Conservation (phyloP, 2,888 invertebrate species). For the Clusia tigrina region DNA sequence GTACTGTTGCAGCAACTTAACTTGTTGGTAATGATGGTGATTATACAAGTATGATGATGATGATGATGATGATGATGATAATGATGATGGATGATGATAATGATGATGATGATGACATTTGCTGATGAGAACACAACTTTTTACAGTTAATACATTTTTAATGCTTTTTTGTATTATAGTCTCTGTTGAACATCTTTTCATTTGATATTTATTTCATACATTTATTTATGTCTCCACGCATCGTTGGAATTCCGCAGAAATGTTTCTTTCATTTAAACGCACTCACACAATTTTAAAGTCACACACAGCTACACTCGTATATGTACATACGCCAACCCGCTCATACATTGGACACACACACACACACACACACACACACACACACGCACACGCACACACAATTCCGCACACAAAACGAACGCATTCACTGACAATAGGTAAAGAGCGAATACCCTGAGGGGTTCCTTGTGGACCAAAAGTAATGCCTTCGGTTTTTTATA, state of each 20-base stretch:
- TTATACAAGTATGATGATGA: too few relatives aligned
- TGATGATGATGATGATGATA: too few relatives aligned
- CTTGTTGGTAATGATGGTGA: constrained; percentile 19
- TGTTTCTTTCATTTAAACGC: too few relatives aligned
- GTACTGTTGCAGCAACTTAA: constrained; percentile 18
- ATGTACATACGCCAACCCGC: not conserved
- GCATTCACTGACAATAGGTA: too few relatives aligned
- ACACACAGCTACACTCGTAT: not conserved
- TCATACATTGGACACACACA: not conserved
- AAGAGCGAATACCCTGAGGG: too few relatives aligned
- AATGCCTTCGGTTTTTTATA: not conserved
- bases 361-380: not conserved
- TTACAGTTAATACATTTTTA: too few relatives aligned
- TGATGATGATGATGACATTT: constrained; percentile 2
- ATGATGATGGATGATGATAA: too few relatives aligned
- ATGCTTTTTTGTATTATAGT: not conserved
- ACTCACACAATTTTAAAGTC: too few relatives aligned
- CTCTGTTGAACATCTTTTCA: not conserved
- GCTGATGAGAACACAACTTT: constrained; percentile 4
- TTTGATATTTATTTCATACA: not conserved
- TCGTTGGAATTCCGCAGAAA: too few relatives aligned
- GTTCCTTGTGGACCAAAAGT: too few relatives aligned
- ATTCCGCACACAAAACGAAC: not conserved
- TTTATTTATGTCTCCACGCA: constrained; percentile 1
- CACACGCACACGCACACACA: not conserved